Base-by-base conservation (phyloP, 2,113 vertebrate species). In the Barbus barbus region DNA sequence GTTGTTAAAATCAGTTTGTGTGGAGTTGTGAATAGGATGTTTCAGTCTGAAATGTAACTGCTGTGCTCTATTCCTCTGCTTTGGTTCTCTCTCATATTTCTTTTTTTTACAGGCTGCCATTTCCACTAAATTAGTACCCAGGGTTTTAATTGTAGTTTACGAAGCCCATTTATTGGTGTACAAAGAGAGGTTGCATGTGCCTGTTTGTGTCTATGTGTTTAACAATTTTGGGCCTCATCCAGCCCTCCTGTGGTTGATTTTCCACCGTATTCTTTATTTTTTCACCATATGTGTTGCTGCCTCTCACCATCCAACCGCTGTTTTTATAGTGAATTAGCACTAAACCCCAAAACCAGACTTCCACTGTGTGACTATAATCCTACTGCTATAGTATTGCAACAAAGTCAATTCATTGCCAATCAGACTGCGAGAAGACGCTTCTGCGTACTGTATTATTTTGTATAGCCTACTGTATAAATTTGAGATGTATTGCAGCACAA, bases 121-220 rank as follows among this genome's bases (percentile, higher is more conserved):
- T 94, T 95, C 92, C 94, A 93, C 92, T 90, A 94, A 94, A 94
- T 94, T 94, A 95, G 93, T 93, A 92, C 93, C 92, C 91, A 93
- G 91, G 93, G 94, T 94, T 94, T 94, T 95, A 94, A 94, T 94
- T 94, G 93, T 90, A 92, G 89, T 95, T 94, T 94, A 94, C 91
- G 89, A 91, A 93, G 92, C 90, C 88, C 88, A 90, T 92, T 94
- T 94, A 94, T 92, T 92, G 91, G 91, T 82, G 24, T 60, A n/a
- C 14, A 44, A 77, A 46, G 26, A 9, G 53, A 41, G 85, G 3
- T 9, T 77, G 53, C 20, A 63, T 76, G 81, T 51, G 61, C 73
- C 48, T 77, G 51, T 73, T 75, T 63, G 69, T 75, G 41, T 77
- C 51, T 63, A 24, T 81, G 36, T 80, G 67, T 20, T 33, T n/a